Evolutionary conservation across 2,797 vertebrate genomes (phyloP).

Genomic region (Antennarius maculatus): DNA sequence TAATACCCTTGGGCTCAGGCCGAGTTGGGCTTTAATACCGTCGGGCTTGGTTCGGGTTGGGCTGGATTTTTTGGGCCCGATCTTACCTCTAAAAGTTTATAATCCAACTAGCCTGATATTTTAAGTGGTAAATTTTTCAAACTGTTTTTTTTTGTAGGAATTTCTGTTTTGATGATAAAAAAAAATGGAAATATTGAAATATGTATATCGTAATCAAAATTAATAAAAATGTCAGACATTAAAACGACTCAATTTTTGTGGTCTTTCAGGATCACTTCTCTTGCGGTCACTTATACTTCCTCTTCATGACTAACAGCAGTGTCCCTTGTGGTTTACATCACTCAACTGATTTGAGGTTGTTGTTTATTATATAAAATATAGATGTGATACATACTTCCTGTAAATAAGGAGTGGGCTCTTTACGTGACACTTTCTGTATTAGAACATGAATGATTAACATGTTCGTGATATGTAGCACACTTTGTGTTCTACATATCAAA

Average conservation of each 20-base stretch:
- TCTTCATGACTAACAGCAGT: not conserved
- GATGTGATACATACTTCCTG: constrained; percentile 4
- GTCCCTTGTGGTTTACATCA: not conserved
- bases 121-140: not conserved
- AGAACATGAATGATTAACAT: not conserved
- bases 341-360: constrained; percentile 12
- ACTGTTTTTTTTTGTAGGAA: not conserved
- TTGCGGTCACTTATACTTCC: not conserved
- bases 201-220: too few relatives aligned
- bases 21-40: too few relatives aligned
- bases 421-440: not conserved
- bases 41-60: too few relatives aligned
- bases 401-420: not conserved
- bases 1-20: too few relatives aligned
- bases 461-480: too few relatives aligned
- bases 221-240: not conserved
- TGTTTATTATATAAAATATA: constrained; percentile 9
- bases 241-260: not conserved
- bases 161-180: constrained; percentile 2
- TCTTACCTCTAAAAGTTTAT: too few relatives aligned
- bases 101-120: not conserved
- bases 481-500: too few relatives aligned
- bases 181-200: not conserved
- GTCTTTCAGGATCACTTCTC: not conserved
- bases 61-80: too few relatives aligned